Percentiles rank a stretch among this genome's conserved stretches.
Conservation (phyloP, 2,888 invertebrate genomes). For the Scrobipalpa atriplicella region DNA sequence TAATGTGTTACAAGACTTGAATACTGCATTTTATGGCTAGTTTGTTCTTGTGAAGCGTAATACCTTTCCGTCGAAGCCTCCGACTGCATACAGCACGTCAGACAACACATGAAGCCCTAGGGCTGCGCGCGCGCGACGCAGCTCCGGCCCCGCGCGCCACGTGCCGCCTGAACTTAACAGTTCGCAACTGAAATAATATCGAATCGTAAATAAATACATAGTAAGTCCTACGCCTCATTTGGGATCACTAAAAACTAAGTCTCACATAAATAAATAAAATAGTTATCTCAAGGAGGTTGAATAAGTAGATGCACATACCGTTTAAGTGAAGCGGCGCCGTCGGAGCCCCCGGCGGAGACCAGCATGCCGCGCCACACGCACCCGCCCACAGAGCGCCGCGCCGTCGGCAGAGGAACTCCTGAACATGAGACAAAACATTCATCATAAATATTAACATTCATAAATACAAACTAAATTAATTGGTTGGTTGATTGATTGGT, state of each 20-base stretch:
- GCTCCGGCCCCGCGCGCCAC: slow-evolving; percentile 86
- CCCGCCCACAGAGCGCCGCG: slow-evolving; percentile 89
- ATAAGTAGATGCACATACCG: slow-evolving; percentile 48
- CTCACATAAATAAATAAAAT: too few relatives aligned
- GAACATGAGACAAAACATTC: slow-evolving; percentile 54
- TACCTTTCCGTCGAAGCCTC: slow-evolving; percentile 89
- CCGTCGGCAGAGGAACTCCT: slow-evolving; percentile 85
- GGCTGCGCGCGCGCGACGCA: slow-evolving; percentile 85
- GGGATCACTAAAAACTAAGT: too few relatives aligned
- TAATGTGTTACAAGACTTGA: too few relatives aligned
- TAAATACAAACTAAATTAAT: too few relatives aligned
- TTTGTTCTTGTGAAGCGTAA: too few relatives aligned
- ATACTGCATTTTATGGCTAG: neutral
- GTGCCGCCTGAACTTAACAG: slow-evolving; percentile 55
- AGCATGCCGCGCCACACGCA: slow-evolving; percentile 86
- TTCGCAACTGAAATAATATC: slow-evolving; percentile 13
- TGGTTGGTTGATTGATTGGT: neutral
- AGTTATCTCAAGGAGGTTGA: neutral
- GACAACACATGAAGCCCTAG: slow-evolving; percentile 88
- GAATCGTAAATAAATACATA: too few relatives aligned
- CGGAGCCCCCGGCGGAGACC: slow-evolving; percentile 87
- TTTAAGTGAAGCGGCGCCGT: slow-evolving; percentile 89
- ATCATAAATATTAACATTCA: too few relatives aligned
- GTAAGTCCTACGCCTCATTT: too few relatives aligned
- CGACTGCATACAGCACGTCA: slow-evolving; percentile 90